Evolutionary conservation across 2,797 vertebrate genomes (phyloP), one percentile per base, ranked within the genome.

Genomic region (Atherinosoma microstoma): DNA sequence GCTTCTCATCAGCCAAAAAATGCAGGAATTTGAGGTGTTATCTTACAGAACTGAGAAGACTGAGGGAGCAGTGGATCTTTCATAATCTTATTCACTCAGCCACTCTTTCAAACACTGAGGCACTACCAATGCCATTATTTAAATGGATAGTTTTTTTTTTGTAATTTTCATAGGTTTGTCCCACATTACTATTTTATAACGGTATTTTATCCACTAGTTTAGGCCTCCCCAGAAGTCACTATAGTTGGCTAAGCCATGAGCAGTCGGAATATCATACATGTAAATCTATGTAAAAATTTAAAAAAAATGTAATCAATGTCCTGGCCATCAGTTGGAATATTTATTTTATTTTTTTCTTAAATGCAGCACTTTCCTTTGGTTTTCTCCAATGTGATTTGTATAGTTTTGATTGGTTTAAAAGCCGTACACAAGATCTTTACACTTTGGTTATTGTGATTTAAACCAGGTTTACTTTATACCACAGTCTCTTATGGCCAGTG

Each of bases 1-100:
- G 82, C 67, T 81, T 80, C 73, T 85, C 77, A 86, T 83, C 77
- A 79, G 79, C 75, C 79, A 73, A 79, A 79, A 62, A 76, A 71
- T 65, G 58, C 13, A 32, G 61, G 66, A 58, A 59, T 70, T 74
- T 29, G 12, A 57, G 69, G 65, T 34, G 47, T 63, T 58, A 53
- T 70, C 38, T 67, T 74, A 47, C 63, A 67, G 64, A 73, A 70
- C 61, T 58, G 40, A 80, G 22, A 32, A 54, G 53, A 60, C 61
- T 18, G 51, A 81, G 64, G 47, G 29, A 47, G 18, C 30, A 49
- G 34, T 82, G 35, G 35, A 47, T 79, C 20, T 77, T 79, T 78
- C 35, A 75, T 34, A 64, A 58, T 36, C 64, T 73, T 27, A 70
- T 73, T 57, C 59, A 68, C 24, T 49, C 60, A 29, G 70, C 62